These are phyloP conservation scores for Drosophila lacicola DNA, from an alignment of 2,888 invertebrate genomes.

Conservation along the genomic window DNA sequence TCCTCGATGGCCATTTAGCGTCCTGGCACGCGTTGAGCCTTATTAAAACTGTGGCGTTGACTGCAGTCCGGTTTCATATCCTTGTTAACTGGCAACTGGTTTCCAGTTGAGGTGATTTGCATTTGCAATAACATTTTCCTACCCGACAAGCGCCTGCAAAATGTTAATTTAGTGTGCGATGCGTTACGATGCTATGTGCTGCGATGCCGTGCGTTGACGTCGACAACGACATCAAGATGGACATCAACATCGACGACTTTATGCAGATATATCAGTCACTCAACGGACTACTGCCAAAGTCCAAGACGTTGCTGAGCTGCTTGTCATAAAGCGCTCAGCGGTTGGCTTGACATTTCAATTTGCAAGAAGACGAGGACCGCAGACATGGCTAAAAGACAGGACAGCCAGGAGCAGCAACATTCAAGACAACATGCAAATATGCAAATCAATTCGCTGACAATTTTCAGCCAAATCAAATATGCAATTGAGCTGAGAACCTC, in stretches of 20 bases:
- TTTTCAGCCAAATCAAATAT: constrained; percentile 74
- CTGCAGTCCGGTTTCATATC: constrained; percentile 36
- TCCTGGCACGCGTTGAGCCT: constrained; percentile 54
- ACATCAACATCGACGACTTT: constrained; percentile 61
- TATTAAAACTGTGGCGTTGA: constrained; percentile 44
- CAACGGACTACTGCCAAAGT: constrained; percentile 44
- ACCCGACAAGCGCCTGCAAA: constrained; percentile 73
- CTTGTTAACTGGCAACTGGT: constrained; percentile 52
- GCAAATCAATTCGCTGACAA: constrained; percentile 72
- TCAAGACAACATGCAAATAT: constrained; percentile 75
- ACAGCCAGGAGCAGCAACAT: constrained; percentile 38
- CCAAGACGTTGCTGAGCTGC: constrained; percentile 61
- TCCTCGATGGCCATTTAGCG: constrained; percentile 32
- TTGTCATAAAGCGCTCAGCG: constrained; percentile 77
- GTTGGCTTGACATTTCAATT: constrained; percentile 78
- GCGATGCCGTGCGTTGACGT: constrained; percentile 53
- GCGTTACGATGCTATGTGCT: constrained; percentile 43
- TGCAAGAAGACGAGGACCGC: constrained; percentile 60
- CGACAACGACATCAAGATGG: constrained; percentile 15
- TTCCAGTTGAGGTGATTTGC: constrained; percentile 61
- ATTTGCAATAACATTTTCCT: constrained; percentile 75
- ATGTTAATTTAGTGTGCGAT: constrained; percentile 78
- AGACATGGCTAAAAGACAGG: constrained; percentile 16
- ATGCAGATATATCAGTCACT: constrained; percentile 71
- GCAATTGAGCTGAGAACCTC: constrained; percentile 57